phyloP scores from a whole-genome alignment of 2,888 invertebrate genomes.

The Spilarctia lutea region DNA sequence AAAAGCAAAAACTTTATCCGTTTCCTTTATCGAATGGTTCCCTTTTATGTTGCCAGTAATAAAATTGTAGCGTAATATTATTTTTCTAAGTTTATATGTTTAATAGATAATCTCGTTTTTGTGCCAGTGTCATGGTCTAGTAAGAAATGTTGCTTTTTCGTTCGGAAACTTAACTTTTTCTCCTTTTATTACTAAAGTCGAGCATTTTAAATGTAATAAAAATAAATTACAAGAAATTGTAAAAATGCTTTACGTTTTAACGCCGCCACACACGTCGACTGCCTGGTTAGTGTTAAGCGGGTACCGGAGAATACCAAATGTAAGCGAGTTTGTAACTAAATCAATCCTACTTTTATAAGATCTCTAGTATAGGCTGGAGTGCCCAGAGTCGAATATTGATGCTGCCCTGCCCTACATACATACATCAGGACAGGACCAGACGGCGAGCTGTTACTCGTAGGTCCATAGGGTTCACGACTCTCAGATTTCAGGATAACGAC shows the following conservation, averaged over 20 bases:
- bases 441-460: too few species aligned
- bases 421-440: too few species aligned
- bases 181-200: conserved; percentile 3
- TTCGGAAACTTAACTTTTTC: background rate
- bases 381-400: too few species aligned
- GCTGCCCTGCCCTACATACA: too few species aligned
- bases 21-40: conserved; percentile 29
- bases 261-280: background rate
- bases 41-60: conserved; percentile 36
- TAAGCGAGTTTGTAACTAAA: background rate
- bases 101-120: conserved; percentile 33
- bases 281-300: background rate
- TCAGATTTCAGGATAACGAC: too few species aligned
- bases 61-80: conserved; percentile 38
- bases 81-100: conserved; percentile 35
- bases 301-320: background rate
- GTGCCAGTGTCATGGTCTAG: conserved; percentile 28
- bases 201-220: conserved; percentile 10
- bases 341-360: too few species aligned
- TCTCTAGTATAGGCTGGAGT: too few species aligned
- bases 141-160: conserved; percentile 22
- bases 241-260: background rate
- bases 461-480: too few species aligned
- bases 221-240: background rate
- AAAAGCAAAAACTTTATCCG: conserved; percentile 36